These are phyloP conservation scores for Uria lomvia DNA, from an alignment of 2,113 vertebrate genomes.

Conservation along the genomic window DNA sequence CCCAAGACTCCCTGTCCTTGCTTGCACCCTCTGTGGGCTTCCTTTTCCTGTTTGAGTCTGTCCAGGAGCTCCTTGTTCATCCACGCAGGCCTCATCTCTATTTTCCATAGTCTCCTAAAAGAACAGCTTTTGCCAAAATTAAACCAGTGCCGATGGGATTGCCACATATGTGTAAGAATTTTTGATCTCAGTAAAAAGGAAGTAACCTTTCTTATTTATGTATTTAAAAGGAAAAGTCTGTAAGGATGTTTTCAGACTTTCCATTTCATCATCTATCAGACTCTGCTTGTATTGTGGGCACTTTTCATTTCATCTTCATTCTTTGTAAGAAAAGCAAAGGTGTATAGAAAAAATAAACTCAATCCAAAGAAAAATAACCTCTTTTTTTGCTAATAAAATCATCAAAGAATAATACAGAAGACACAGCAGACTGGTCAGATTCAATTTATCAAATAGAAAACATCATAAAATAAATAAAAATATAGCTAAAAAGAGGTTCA, in stretches of 20 bases:
- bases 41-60: neutral
- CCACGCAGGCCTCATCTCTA: neutral
- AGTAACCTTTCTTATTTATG: slow-evolving; percentile 8
- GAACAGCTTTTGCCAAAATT: neutral
- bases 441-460: neutral
- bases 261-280: neutral
- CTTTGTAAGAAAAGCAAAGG: neutral
- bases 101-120: neutral
- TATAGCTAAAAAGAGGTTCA: neutral
- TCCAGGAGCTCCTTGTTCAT: neutral
- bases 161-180: neutral
- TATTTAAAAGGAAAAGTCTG: neutral
- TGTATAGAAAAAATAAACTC: neutral
- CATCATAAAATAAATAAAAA: neutral
- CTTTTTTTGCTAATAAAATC: neutral
- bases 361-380: neutral
- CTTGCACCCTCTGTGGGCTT: neutral
- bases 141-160: neutral
- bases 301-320: neutral
- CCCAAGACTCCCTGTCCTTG: neutral
- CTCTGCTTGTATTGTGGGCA: neutral
- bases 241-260: neutral
- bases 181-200: slow-evolving; percentile 9
- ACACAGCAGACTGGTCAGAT: neutral
- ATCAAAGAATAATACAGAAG: neutral